A percentile compares a stretch with the other conserved stretches of the same genome.
phyloP scores from a whole-genome alignment of 1,140 invertebrate genomes.

The Triops longicaudatus region DNA sequence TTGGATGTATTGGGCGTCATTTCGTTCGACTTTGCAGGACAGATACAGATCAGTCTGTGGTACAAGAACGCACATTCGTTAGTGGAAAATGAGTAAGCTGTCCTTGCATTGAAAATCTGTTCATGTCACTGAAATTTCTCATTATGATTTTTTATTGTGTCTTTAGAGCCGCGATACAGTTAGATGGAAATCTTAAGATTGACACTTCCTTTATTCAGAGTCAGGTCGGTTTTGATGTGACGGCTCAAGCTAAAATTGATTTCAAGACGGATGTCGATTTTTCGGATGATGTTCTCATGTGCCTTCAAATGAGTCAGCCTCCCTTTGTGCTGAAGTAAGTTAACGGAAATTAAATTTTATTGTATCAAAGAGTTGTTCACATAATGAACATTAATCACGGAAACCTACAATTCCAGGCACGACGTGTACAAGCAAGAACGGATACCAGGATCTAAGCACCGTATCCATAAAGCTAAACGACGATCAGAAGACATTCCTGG shows the following conservation, averaged over 20 bases:
- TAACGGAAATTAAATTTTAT: not conserved
- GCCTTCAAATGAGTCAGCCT: conserved; percentile 68
- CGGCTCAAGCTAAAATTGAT: conserved; percentile 60
- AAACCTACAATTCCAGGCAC: conserved; percentile 44
- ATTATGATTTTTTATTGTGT: conserved; percentile 29
- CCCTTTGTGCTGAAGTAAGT: conserved; percentile 53
- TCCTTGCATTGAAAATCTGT: conserved; percentile 14
- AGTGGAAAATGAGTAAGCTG: conserved; percentile 51
- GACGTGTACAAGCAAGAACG: conserved; percentile 58
- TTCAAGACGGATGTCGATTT: conserved; percentile 72
- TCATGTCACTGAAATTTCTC: not conserved
- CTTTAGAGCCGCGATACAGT: conserved; percentile 57
- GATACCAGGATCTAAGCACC: conserved; percentile 57
- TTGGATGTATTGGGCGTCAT: conserved; percentile 58
- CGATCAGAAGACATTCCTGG: conserved; percentile 49
- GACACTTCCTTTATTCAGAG: conserved; percentile 59
- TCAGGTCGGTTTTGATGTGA: conserved; percentile 58
- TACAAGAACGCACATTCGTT: conserved; percentile 73
- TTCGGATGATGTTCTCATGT: conserved; percentile 62
- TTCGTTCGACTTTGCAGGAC: conserved; percentile 74
- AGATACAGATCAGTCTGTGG: conserved; percentile 79
- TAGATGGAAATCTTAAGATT: conserved; percentile 56
- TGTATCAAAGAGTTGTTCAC: not conserved
- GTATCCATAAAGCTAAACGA: conserved; percentile 49
- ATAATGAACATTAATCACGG: conserved; percentile 19